These are phyloP conservation scores for Corbicula japonica DNA, from an alignment of 2,888 invertebrate genomes.

Conservation along the genomic window DNA sequence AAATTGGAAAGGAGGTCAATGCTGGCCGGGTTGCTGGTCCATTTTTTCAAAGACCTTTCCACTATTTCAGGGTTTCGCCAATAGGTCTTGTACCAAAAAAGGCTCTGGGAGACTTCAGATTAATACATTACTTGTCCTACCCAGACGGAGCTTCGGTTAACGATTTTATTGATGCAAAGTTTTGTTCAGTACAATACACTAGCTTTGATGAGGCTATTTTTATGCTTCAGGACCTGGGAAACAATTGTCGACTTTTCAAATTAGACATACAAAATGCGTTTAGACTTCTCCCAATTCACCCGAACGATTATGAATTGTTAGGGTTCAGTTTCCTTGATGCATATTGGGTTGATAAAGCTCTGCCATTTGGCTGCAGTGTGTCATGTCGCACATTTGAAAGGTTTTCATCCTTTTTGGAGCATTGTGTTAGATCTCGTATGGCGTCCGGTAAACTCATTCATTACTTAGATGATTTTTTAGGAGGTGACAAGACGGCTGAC, in stretches of 20 bases:
- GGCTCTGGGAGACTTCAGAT: too few relatives aligned
- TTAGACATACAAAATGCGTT: constrained; percentile 44
- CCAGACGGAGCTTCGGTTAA: constrained; percentile 8
- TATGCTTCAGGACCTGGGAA: neutral
- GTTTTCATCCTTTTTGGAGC: constrained; percentile 51
- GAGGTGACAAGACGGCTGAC: neutral
- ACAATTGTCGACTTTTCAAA: constrained; percentile 6
- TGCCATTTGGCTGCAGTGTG: constrained; percentile 46
- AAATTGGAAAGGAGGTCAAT: too few relatives aligned
- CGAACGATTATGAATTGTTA: constrained; percentile 36
- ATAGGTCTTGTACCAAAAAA: too few relatives aligned
- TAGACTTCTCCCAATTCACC: constrained; percentile 33
- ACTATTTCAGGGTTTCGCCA: too few relatives aligned
- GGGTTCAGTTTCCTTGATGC: constrained; percentile 31
- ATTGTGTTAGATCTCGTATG: neutral
- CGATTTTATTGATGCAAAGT: constrained; percentile 17
- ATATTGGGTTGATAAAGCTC: constrained; percentile 42
- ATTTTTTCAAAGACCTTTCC: too few relatives aligned
- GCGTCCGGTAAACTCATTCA: neutral
- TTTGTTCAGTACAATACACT: constrained; percentile 1
- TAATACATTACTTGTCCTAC: constrained; percentile 31
- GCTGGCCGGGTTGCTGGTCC: too few relatives aligned
- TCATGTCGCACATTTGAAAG: constrained; percentile 47
- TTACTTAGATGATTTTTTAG: constrained; percentile 28
- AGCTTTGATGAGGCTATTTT: neutral